A percentile compares a stretch with the other conserved stretches of the same genome.
These are phyloP conservation scores for Trimorus sp. DNA, from an alignment of 2,888 invertebrate species.

Conservation along the genomic window DNA sequence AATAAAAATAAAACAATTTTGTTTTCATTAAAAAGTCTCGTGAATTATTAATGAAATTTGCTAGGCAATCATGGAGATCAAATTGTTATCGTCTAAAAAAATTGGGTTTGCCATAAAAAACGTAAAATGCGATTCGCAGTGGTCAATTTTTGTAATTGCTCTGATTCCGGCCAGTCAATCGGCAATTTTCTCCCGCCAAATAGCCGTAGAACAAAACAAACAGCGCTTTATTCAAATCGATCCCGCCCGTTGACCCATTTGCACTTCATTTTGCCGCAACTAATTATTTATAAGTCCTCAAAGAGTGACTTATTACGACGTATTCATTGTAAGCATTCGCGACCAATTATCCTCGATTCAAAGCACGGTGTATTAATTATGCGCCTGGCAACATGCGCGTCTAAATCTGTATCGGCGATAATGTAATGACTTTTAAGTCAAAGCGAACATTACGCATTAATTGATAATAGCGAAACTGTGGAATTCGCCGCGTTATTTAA, in stretches of 20 bases:
- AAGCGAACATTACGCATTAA: constrained; percentile 43
- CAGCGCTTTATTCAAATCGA: no score
- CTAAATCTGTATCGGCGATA: constrained; percentile 32
- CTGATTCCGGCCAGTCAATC: no score
- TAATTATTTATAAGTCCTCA: not conserved
- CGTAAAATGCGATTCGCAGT: no score
- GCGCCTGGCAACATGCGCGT: constrained; percentile 29
- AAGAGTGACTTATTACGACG: constrained; percentile 3
- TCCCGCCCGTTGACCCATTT: no score
- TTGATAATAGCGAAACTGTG: constrained; percentile 29
- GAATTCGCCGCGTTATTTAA: constrained; percentile 34
- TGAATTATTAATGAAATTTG: no score
- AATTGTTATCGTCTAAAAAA: no score
- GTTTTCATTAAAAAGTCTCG: not conserved
- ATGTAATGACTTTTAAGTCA: constrained; percentile 39
- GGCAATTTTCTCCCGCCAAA: not conserved
- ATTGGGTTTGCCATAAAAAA: no score
- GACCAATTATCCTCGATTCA: constrained; percentile 38
- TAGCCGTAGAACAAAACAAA: no score
- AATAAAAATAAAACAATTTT: no score
- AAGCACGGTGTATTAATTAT: constrained; percentile 42
- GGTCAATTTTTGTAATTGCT: no score
- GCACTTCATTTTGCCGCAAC: no score
- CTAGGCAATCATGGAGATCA: no score
- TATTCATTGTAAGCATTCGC: constrained; percentile 15